Evolutionary conservation across 2,113 vertebrate species (phyloP), one percentile per base, ranked within the genome.

Genomic region (Spea multiplicata): DNA sequence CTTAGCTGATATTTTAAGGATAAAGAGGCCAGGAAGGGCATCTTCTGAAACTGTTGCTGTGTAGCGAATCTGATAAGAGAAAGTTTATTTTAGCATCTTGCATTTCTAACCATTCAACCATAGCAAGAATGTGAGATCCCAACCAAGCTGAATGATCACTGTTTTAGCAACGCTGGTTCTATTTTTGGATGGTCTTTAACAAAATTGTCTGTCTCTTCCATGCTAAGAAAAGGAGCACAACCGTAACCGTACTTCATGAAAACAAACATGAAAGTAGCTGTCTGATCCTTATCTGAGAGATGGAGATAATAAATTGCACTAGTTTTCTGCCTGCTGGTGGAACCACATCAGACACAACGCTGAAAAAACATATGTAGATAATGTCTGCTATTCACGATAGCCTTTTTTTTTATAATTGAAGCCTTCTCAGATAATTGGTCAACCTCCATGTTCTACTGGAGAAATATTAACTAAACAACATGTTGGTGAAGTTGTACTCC

Each of bases 41-140:
- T 96, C 96, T 82, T 99, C 97, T 82, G 94, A 93, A 81, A 98
- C 88, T 59, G 85, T 91, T 83, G 94, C 94, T 0, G 89, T 90
- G 81, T 98, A 98, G 62, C 94, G 86, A 70, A 94, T 84, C 97
- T 99, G 85, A 6, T 44, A 83, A 84, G 44, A 68, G 86, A 66
- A 86, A 45, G 81, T 81, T 55, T 10, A 77, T 72, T 13, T 73
- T 44, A 59, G 8, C 30, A 61, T 68, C 13, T 8, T n/a, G 46
- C 44, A 70, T 73, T 44, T 59, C 5, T 30, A 78, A 75, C 44
- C 10, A 69, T 52, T 55, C 79, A 57, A 9, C 6, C 55, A 59
- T 44, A 8, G 50, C 8, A 47, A 55, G 45, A 73, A 66, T 49
- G 9, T 73, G 50, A 66, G 50, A 45, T 79, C 48, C 30, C 9